Base-by-base conservation (phyloP, 2,888 invertebrate species). In the Pheosia tremula region DNA sequence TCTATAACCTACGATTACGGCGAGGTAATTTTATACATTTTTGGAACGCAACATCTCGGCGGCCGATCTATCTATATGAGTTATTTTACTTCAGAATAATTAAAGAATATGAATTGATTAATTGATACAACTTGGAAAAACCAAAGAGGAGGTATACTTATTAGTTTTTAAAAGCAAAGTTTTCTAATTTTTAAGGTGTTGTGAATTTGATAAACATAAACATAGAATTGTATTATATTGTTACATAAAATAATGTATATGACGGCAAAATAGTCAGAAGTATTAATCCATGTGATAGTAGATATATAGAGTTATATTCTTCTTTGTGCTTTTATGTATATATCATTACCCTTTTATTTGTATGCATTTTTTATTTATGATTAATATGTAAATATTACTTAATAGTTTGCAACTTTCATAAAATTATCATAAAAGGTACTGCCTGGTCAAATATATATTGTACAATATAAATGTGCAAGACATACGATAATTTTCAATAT, bases 201-300 rank as follows among this genome's bases (percentile, higher is more conserved):
- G 88, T 89, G 87, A 89, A 87, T 87, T 89, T 86, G 77, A 82
- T 83, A 83, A 81, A 76, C 65, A 74, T 77, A 82, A 79, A 77
- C 67, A 72, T 77, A 81, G 75, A 73, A 79, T 69, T 83, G 80
- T 85, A 84, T 81, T 81, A 78, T 82, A 86, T 75, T 81, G 81
- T 84, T 84, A 80, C 58, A 63, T 67, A 75, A 66, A 81, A 78
- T 77, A 65, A 75, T 82, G 74, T 84, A 78, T 81, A 80, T 84
- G 79, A 83, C 77, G 82, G 81, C 79, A 79, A 75, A 76, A 80
- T 85, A 85, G 88, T 83, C 88, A 85, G 80, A 89, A 88, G 89
- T 91, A 91, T 91, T 86, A 87, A 89, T 91, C 83, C 88, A 91
- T 93, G 92, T 93, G 93, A 93, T 93, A 93, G 90, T 92, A 93